Conservation (phyloP, 2,113 vertebrate genomes). For the Gnathonemus longibarbis region DNA sequence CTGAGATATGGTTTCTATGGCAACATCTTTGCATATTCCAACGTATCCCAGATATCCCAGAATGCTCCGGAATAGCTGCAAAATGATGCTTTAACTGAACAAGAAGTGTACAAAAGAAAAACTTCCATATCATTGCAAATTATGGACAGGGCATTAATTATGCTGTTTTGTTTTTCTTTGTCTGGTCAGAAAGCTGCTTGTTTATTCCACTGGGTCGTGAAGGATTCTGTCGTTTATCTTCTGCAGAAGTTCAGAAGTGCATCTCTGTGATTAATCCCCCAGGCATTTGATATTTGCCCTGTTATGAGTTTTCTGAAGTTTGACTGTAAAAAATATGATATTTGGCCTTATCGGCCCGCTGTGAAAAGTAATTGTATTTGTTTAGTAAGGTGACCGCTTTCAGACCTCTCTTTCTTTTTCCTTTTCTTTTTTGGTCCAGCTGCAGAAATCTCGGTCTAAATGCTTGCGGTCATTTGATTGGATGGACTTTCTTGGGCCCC, state of each 20-base stretch:
- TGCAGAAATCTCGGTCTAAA: neutral
- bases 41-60: neutral
- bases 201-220: neutral
- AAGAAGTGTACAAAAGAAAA: neutral
- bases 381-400: neutral
- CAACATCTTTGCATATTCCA: neutral
- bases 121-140: neutral
- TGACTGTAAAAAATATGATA: neutral
- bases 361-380: neutral
- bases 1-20: constrained; percentile 15
- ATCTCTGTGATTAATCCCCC: neutral
- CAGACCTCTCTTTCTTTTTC: neutral
- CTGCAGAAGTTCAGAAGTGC: neutral
- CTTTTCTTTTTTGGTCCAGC: neutral
- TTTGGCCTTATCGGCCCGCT: neutral
- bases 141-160: neutral
- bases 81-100: constrained; percentile 8
- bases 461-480: constrained; percentile 32
- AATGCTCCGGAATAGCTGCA: constrained; percentile 7
- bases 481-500: constrained; percentile 26
- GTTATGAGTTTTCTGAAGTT: neutral
- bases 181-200: neutral
- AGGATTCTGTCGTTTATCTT: neutral
- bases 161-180: neutral
- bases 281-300: neutral